Conservation (phyloP, 2,888 invertebrate species). For the Euproctis similis region DNA sequence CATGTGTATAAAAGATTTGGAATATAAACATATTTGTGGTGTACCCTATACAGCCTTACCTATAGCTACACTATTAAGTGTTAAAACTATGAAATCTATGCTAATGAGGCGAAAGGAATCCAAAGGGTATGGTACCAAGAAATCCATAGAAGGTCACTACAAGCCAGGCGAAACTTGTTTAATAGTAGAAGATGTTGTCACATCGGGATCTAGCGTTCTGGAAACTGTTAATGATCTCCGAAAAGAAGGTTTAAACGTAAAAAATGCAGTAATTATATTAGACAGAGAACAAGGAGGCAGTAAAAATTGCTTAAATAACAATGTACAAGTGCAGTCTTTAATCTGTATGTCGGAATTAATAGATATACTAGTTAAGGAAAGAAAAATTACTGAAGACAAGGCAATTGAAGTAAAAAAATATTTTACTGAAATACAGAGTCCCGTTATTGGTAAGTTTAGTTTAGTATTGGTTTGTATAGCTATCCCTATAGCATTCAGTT, state of each 20-base stretch:
- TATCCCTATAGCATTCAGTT: no score
- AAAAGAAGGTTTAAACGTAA: conserved; percentile 79
- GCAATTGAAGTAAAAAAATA: conserved; percentile 77
- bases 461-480: no score
- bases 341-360: conserved; percentile 81
- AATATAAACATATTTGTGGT: conserved; percentile 87
- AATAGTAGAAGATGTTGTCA: conserved; percentile 95
- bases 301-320: conserved; percentile 80
- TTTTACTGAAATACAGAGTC: conserved; percentile 76
- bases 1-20: conserved; percentile 62
- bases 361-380: conserved; percentile 76
- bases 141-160: conserved; percentile 93
- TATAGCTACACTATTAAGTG: conserved; percentile 89
- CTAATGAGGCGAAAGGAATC: conserved; percentile 94
- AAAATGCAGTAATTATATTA: conserved; percentile 89
- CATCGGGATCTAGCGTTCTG: conserved; percentile 93
- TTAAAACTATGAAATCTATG: conserved; percentile 87
- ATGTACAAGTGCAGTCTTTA: conserved; percentile 82
- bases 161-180: conserved; percentile 85
- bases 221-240: conserved; percentile 89
- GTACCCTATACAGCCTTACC: conserved; percentile 98
- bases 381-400: conserved; percentile 75
- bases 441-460: conserved; percentile 46
- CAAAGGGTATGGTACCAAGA: conserved; percentile 96
- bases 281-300: conserved; percentile 95